Conservation (phyloP, 2,888 invertebrate species). For the Tromatobia lineatoria region DNA sequence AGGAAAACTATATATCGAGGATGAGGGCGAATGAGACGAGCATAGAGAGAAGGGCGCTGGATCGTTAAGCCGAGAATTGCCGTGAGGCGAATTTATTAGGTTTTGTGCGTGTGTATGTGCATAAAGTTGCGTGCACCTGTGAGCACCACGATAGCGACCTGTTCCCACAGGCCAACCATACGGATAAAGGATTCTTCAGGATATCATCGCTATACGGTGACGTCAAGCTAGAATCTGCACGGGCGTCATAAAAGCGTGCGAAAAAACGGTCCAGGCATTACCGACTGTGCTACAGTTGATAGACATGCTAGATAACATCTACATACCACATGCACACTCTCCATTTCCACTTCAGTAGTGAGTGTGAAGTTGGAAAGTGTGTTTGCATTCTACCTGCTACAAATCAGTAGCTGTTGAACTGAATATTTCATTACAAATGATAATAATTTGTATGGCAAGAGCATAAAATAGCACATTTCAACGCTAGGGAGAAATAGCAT, state of each 20-base stretch:
- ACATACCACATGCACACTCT: not conserved
- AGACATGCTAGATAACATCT: not conserved
- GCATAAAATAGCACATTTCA: too few relatives aligned
- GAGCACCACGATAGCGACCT: slow-evolving; percentile 56
- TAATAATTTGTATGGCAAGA: too few relatives aligned
- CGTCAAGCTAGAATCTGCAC: not conserved
- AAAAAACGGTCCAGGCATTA: slow-evolving; percentile 40
- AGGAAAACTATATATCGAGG: not conserved
- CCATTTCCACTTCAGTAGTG: too few relatives aligned
- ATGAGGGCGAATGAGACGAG: slow-evolving; percentile 33
- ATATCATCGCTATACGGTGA: slow-evolving; percentile 37
- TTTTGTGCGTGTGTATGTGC: slow-evolving; percentile 4
- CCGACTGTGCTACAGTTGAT: not conserved
- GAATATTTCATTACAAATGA: too few relatives aligned
- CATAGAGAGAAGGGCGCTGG: slow-evolving; percentile 31
- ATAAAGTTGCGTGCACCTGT: slow-evolving; percentile 37
- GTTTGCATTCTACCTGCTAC: too few relatives aligned
- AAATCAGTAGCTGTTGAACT: too few relatives aligned
- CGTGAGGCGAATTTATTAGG: slow-evolving; percentile 46
- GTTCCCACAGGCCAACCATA: slow-evolving; percentile 62
- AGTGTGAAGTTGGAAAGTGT: too few relatives aligned
- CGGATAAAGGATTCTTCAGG: slow-evolving; percentile 12
- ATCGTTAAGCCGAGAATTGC: slow-evolving; percentile 54
- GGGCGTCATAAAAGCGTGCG: slow-evolving; percentile 29
- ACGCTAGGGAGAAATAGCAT: too few relatives aligned